Base-by-base conservation (phyloP, 2,888 invertebrate genomes). In the Amblyjoppa proteus region DNA sequence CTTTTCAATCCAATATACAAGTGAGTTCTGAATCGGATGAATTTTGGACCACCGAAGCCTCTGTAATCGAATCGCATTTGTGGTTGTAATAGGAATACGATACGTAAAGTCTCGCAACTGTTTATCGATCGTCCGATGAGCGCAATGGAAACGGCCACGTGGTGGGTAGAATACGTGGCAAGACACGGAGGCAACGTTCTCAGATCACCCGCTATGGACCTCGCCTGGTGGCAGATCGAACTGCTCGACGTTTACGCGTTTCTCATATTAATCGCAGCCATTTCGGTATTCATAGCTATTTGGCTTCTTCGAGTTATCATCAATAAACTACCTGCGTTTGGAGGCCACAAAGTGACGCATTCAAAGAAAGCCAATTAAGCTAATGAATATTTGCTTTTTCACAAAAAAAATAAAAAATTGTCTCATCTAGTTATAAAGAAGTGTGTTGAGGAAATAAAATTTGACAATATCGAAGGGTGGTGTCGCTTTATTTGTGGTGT, bases 101-200 rank as follows among this genome's bases (percentile, higher is more conserved):
- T 76, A 45, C 73, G 51, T 9, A 64, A 77, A 53, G 68, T 87
- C 13, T 88, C 89, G 13, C 41, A 25, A 41, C 75, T 53, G 45
- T 93, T 93, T 58, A 83, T 87, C 11, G 93, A 93, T 80, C 90
- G 92, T 70, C 92, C 92, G 0, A 81, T 89, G 80, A 91, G 66
- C 31, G 81, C 91, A 0, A 76, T 89, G 81, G 90, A 92, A 3
- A 89, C 88, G 0, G 91, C 91, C 0, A 88, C 69, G 58, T 93
- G 87, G 81, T 93, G 92, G 93, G 84, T 92, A 28, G 92, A 92
- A 85, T 93, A 91, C 69, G 88, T 92, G 13, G 89, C 91, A 58
- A 89, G 90, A 86, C 89, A 92, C 68, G 92, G 92, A 0, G 85
- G 83, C 1, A 68, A 90, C 73, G 80, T 84, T 1, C 81, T 93